phyloP scores from a whole-genome alignment of 2,113 vertebrate genomes.

The Corythaixoides concolor region DNA sequence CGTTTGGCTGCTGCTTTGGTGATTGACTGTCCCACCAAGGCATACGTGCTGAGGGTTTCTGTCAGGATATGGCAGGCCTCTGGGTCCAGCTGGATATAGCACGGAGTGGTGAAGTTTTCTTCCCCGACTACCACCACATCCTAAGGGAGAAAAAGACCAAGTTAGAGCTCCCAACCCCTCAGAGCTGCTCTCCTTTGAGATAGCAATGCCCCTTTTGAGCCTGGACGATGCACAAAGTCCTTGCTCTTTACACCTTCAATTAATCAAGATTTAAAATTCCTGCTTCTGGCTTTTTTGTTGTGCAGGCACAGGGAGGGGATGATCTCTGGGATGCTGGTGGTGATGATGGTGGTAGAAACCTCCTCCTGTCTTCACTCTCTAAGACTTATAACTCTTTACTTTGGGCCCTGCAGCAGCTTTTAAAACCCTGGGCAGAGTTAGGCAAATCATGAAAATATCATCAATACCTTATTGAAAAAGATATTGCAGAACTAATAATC shows the following conservation, averaged over 20 bases:
- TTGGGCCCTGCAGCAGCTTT: neutral
- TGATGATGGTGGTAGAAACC: neutral
- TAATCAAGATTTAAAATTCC: neutral
- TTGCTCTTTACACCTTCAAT: neutral
- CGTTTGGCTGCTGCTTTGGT: slow-evolving; percentile 90
- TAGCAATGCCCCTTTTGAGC: neutral
- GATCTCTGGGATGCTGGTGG: neutral
- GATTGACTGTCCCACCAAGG: slow-evolving; percentile 88
- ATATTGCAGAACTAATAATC: neutral
- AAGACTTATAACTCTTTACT: neutral
- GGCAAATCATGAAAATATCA: slow-evolving; percentile 5
- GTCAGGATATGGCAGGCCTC: slow-evolving; percentile 93
- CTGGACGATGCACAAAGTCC: neutral
- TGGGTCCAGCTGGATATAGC: slow-evolving; percentile 90
- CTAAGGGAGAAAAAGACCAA: slow-evolving; percentile 61
- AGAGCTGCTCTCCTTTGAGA: neutral
- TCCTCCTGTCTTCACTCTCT: neutral
- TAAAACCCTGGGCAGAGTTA: neutral
- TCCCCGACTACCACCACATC: slow-evolving; percentile 92
- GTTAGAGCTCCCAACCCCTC: neutral
- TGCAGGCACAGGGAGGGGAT: accelerated
- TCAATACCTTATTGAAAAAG: neutral
- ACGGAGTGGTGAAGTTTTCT: slow-evolving; percentile 93
- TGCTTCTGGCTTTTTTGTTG: neutral
- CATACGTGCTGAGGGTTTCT: slow-evolving; percentile 89